Conservation (phyloP, 2,888 invertebrate genomes). For the Callimorpha dominula region DNA sequence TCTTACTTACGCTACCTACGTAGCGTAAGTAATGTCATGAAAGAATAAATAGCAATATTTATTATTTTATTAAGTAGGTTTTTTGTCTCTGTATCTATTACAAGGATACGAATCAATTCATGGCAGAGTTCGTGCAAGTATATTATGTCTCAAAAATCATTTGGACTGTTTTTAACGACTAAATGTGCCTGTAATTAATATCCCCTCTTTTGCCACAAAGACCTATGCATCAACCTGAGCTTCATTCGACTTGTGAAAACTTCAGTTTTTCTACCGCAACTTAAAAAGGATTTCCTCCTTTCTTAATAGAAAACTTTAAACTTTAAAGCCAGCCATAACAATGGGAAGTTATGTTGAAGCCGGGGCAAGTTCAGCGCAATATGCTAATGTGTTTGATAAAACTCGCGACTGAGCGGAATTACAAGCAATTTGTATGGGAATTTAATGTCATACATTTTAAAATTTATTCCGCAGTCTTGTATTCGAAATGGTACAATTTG, state of each 20-base stretch:
- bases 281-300: conserved; percentile 40
- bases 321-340: conserved; percentile 42
- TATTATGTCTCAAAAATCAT: too few species aligned
- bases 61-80: too few species aligned
- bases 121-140: too few species aligned
- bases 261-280: conserved; percentile 25
- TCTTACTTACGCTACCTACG: too few species aligned
- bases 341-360: conserved; percentile 47
- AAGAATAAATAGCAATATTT: too few species aligned
- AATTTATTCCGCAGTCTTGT: conserved; percentile 10
- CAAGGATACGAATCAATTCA: too few species aligned
- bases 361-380: conserved; percentile 42
- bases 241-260: neutral
- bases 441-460: conserved; percentile 11
- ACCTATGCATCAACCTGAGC: neutral
- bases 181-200: neutral
- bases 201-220: neutral
- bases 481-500: conserved; percentile 13
- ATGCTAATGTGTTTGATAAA: conserved; percentile 53
- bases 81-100: too few species aligned
- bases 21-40: too few species aligned
- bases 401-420: conserved; percentile 26
- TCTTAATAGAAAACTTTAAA: conserved; percentile 49
- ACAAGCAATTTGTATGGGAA: conserved; percentile 27
- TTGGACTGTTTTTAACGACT: neutral